Conservation (phyloP, 2,888 invertebrate species). For the Eilema depressum region DNA sequence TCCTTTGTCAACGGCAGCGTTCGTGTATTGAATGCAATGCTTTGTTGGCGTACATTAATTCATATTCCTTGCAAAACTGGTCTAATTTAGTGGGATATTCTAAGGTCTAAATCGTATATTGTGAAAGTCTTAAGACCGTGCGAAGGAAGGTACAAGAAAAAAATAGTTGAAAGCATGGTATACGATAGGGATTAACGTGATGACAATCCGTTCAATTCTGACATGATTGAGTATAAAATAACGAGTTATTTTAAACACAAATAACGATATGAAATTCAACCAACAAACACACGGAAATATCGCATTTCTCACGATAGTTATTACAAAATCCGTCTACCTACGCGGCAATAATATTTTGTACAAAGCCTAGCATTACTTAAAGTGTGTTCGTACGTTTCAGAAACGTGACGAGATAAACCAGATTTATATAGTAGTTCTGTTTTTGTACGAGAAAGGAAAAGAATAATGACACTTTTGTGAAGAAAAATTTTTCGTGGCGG, state of each 20-base stretch:
- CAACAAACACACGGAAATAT: slow-evolving; percentile 6
- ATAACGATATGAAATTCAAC: background rate
- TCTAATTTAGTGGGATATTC: background rate
- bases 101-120: too few relatives aligned
- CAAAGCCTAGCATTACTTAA: slow-evolving; percentile 55
- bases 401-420: slow-evolving; percentile 45
- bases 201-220: too few relatives aligned
- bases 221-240: too few relatives aligned
- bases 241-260: background rate
- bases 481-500: background rate
- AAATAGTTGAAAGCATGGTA: too few relatives aligned
- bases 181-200: too few relatives aligned
- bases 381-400: slow-evolving; percentile 39
- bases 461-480: slow-evolving; percentile 17
- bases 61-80: too few relatives aligned
- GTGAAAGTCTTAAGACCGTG: too few relatives aligned
- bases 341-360: slow-evolving; percentile 42
- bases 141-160: too few relatives aligned
- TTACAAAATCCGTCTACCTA: slow-evolving; percentile 25
- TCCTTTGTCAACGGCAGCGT: background rate
- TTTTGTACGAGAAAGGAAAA: slow-evolving; percentile 16
- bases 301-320: slow-evolving; percentile 19
- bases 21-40: slow-evolving; percentile 5
- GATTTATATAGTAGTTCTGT: slow-evolving; percentile 27
- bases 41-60: background rate